Evolutionary conservation across 2,888 invertebrate genomes (phyloP), one percentile per base, ranked within the genome.

Genomic region (Ctenicera cuprea): DNA sequence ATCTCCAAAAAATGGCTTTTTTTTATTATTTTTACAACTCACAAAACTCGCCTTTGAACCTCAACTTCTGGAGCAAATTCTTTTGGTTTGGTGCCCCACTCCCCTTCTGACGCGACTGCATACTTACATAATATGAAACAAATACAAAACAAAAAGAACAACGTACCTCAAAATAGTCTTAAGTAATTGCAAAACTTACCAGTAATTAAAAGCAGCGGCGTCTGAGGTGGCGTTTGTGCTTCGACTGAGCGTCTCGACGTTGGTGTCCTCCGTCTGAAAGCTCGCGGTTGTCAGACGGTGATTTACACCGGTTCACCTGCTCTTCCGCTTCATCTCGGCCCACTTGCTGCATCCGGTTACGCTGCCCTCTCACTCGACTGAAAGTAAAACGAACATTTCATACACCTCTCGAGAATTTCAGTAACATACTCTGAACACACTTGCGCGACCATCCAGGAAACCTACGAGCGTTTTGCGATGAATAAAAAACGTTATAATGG

Each of bases 291-390:
- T 79, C 79, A 76, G 68, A 69, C 76, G 76, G 80, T 83, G 83
- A 83, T 83, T 83, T 83, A 83, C 82, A 77, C 77, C 76, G 72
- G 80, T 83, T 82, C 83, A 84, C 83, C 83, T 84, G 83, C 80
- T 82, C 83, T 83, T 84, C 83, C 83, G 83, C 82, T 81, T 84
- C 83, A 83, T 80, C 80, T 78, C 82, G 81, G 80, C 80, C 81
- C 81, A 82, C 80, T 82, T 81, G 79, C 78, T 41, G 66, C 77
- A 79, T 76, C 76, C 76, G 76, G 76, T 74, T 65, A 26, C 57
- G 41, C 71, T 74, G 73, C 73, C 75, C 77, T 77, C 75, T 77
- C 77, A 74, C 75, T 74, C 61, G 66, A 65, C 68, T 71, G 76
- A 77, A 77, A 77, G 77, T 75, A 76, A 76, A 79, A 77, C 70